Evolutionary conservation across 2,888 invertebrate species (phyloP).

Genomic region (Desoria tigrina): DNA sequence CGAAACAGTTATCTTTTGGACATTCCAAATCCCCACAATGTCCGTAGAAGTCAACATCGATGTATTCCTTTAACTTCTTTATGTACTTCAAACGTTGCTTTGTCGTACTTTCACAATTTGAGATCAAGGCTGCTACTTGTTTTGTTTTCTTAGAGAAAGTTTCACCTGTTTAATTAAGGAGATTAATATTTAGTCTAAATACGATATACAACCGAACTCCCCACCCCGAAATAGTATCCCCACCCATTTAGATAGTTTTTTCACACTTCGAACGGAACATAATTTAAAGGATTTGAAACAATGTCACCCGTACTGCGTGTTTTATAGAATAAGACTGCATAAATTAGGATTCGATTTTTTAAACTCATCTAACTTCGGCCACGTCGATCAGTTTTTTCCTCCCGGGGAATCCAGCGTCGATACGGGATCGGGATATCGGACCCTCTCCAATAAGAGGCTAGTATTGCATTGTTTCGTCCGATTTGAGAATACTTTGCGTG

Average conservation of each 20-base stretch:
- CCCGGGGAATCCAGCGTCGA: slow-evolving; percentile 13
- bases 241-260: no score
- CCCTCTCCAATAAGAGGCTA: slow-evolving; percentile 28
- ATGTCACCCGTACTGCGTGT: no score
- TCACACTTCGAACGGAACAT: no score
- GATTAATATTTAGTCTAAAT: no score
- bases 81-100: slow-evolving; percentile 75
- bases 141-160: slow-evolving; percentile 11
- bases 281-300: no score
- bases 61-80: slow-evolving; percentile 77
- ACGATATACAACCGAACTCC: no score
- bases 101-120: slow-evolving; percentile 24
- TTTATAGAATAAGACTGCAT: no score
- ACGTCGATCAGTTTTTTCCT: no score
- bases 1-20: no score
- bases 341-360: no score
- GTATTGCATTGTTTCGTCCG: slow-evolving; percentile 10
- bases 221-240: no score
- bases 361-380: no score
- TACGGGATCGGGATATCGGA: slow-evolving; percentile 27
- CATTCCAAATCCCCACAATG: slow-evolving; percentile 68
- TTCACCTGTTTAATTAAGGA: not conserved
- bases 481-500: slow-evolving; percentile 11
- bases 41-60: slow-evolving; percentile 87
- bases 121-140: slow-evolving; percentile 30